phyloP scores from a whole-genome alignment of 1,140 invertebrate genomes.

The Tyrophagus putrescentiae region DNA sequence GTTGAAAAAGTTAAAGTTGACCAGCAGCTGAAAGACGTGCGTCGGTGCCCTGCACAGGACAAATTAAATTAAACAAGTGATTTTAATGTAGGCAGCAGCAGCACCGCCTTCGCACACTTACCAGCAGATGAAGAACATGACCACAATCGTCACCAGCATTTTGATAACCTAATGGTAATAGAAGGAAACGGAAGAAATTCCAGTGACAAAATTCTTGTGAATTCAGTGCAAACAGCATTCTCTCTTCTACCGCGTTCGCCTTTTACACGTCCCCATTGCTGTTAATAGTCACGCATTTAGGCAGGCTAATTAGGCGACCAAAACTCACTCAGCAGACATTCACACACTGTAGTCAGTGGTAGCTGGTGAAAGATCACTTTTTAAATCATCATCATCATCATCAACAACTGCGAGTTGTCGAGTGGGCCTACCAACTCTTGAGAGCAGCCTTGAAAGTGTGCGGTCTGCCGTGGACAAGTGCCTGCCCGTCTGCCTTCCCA shows the following conservation, averaged over 20 bases:
- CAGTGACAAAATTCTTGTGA: background rate
- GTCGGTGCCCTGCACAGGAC: constrained; percentile 43
- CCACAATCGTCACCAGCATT: constrained; percentile 41
- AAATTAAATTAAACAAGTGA: constrained; percentile 40
- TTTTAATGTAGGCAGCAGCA: too few relatives aligned
- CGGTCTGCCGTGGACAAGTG: too few relatives aligned
- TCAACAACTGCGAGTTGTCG: too few relatives aligned
- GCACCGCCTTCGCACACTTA: too few relatives aligned
- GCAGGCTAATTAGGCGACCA: background rate
- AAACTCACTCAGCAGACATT: background rate
- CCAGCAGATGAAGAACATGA: constrained; percentile 42
- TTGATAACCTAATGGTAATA: constrained; percentile 41
- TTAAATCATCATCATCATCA: too few relatives aligned
- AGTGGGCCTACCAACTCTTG: too few relatives aligned
- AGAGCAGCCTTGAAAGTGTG: too few relatives aligned
- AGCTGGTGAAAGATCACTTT: too few relatives aligned
- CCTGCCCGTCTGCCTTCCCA: too few relatives aligned
- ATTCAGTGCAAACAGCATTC: background rate
- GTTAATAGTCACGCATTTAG: background rate
- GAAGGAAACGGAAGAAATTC: background rate
- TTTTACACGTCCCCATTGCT: background rate
- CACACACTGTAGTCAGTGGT: background rate
- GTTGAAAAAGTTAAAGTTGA: constrained; percentile 30
- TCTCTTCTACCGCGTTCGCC: background rate
- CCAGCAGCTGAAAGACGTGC: constrained; percentile 33